Percentiles rank a stretch among this genome's conserved stretches.
Conservation (phyloP, 2,888 invertebrate genomes). For the Callinectes sapidus region DNA sequence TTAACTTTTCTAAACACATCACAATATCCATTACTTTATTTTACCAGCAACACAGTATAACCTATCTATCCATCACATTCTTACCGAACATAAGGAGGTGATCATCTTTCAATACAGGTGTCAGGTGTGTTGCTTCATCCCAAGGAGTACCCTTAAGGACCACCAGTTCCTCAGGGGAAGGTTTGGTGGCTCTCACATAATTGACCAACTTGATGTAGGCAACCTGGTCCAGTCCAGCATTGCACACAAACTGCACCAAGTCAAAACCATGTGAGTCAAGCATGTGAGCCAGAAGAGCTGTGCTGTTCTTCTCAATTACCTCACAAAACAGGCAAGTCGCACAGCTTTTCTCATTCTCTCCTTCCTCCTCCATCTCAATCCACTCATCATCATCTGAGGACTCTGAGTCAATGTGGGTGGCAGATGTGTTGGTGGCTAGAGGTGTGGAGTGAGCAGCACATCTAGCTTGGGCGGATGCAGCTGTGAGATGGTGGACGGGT, state of each 20-base stretch:
- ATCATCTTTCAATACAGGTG: slow-evolving; percentile 84
- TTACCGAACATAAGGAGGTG: slow-evolving; percentile 86
- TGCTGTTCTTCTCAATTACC: not conserved
- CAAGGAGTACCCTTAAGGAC: slow-evolving; percentile 81
- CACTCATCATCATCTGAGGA: slow-evolving; percentile 41
- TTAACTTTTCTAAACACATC: not conserved
- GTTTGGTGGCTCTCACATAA: slow-evolving; percentile 58
- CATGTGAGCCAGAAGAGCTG: slow-evolving; percentile 51
- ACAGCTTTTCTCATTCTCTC: slow-evolving; percentile 52
- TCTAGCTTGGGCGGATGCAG: not conserved
- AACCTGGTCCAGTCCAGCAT: slow-evolving; percentile 65
- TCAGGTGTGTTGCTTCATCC: slow-evolving; percentile 86
- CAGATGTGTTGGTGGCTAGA: not conserved
- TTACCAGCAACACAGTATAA: too few relatives aligned
- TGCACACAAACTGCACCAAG: slow-evolving; percentile 47
- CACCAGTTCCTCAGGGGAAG: slow-evolving; percentile 58
- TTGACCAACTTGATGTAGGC: slow-evolving; percentile 70
- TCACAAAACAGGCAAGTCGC: not conserved
- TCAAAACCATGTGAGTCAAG: slow-evolving; percentile 61
- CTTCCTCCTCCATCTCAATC: slow-evolving; percentile 55
- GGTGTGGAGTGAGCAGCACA: not conserved
- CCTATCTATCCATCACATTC: not conserved
- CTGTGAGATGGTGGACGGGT: not conserved
- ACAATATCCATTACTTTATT: not conserved
- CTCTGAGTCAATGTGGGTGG: not conserved